A percentile compares a stretch with the other conserved stretches of the same genome.
These are phyloP conservation scores for Hyposmocoma kahamanoa DNA, from an alignment of 1,140 invertebrate species.

Conservation along the genomic window DNA sequence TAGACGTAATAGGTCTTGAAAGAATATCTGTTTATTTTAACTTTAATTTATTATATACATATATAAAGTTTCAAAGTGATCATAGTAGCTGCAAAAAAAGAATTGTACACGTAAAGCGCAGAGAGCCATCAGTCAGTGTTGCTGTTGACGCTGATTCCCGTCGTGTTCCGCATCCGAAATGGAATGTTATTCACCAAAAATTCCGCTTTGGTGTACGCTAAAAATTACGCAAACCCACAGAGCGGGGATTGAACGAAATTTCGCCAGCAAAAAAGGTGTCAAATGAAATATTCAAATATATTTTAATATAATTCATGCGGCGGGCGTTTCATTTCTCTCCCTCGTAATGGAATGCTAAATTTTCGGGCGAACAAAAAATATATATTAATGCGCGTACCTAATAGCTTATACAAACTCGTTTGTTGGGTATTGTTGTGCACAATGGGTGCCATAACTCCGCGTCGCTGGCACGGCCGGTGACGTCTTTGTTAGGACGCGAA, in stretches of 20 bases:
- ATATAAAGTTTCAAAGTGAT: too few relatives aligned
- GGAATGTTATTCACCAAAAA: constrained; percentile 70
- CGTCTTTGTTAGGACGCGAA: constrained; percentile 66
- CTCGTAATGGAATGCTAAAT: constrained; percentile 73
- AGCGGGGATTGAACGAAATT: constrained; percentile 68
- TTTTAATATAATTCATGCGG: constrained; percentile 74
- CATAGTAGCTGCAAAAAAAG: too few relatives aligned
- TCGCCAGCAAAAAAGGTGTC: constrained; percentile 68
- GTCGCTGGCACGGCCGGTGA: constrained; percentile 66
- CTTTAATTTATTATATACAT: too few relatives aligned
- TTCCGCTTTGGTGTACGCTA: constrained; percentile 61
- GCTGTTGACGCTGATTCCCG: constrained; percentile 66
- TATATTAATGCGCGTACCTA: constrained; percentile 73
- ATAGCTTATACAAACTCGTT: constrained; percentile 74
- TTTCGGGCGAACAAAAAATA: constrained; percentile 71
- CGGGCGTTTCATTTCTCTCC: constrained; percentile 72
- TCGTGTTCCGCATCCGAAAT: constrained; percentile 66
- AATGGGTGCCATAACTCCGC: constrained; percentile 71
- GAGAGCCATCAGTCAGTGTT: constrained; percentile 63
- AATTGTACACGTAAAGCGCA: too few relatives aligned
- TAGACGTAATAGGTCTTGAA: too few relatives aligned
- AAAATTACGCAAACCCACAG: constrained; percentile 63
- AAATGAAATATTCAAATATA: constrained; percentile 75
- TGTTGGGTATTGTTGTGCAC: constrained; percentile 71
- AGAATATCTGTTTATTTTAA: too few relatives aligned